A percentile compares a stretch with the other conserved stretches of the same genome.
phyloP scores from a whole-genome alignment of 2,797 vertebrate genomes.

The Characodon lateralis region DNA sequence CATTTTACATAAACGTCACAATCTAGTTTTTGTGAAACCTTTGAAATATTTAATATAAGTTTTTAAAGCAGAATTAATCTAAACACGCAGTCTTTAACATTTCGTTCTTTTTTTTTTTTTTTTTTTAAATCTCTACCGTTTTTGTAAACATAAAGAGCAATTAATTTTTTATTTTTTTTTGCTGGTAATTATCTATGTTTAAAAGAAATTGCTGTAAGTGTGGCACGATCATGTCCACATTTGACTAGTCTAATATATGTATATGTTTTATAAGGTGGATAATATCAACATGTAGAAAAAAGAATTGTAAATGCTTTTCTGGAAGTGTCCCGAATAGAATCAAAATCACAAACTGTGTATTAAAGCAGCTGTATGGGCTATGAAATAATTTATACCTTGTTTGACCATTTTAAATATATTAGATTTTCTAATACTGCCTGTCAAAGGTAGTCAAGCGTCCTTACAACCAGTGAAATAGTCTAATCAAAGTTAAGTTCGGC shows the following conservation, averaged over 20 bases:
- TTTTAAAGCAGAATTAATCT: background rate
- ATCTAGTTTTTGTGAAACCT: background rate
- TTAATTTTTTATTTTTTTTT: background rate
- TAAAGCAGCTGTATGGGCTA: no score
- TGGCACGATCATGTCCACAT: background rate
- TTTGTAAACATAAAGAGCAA: background rate
- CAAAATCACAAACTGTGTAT: background rate
- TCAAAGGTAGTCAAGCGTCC: background rate
- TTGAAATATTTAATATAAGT: background rate
- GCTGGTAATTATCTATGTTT: background rate
- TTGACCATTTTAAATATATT: background rate
- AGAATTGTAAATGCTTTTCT: background rate
- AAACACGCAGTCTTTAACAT: background rate
- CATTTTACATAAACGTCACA: background rate
- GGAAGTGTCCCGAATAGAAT: background rate
- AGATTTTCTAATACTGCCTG: background rate
- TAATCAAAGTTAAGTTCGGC: background rate
- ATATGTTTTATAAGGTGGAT: background rate
- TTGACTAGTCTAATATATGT: background rate
- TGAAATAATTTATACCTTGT: background rate
- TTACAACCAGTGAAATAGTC: background rate
- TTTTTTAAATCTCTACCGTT: background rate
- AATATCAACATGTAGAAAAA: background rate
- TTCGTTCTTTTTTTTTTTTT: no score
- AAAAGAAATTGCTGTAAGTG: background rate